Conservation (phyloP, 2,113 vertebrate species). For the Plestiodon gilberti region DNA sequence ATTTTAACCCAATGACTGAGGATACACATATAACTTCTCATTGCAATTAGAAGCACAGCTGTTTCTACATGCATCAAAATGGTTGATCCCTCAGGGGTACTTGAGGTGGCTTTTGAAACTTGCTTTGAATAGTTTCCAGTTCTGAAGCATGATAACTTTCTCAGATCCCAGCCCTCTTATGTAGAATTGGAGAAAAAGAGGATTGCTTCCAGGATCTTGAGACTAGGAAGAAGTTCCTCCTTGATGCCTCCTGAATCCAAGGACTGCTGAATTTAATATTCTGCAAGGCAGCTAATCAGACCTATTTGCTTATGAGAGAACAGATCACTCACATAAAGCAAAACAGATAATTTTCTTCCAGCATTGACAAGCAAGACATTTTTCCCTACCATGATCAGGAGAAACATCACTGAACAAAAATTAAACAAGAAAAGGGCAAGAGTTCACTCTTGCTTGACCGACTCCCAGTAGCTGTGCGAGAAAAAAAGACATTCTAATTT, state of each 20-base stretch:
- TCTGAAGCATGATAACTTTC: not conserved
- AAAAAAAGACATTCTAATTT: not conserved
- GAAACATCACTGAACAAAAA: not conserved
- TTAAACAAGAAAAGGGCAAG: not conserved
- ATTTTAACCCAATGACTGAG: not conserved
- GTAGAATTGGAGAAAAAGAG: not conserved
- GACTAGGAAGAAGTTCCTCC: not conserved
- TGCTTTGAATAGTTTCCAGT: not conserved
- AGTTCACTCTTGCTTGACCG: not conserved
- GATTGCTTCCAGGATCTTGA: not conserved
- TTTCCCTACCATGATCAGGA: too few relatives aligned
- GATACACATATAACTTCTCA: not conserved
- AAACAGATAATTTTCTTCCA: not conserved
- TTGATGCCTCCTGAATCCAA: not conserved
- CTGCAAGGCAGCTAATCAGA: not conserved
- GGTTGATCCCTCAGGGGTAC: not conserved
- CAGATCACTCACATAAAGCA: not conserved
- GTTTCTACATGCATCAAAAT: not conserved
- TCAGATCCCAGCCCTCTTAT: not conserved
- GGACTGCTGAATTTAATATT: not conserved
- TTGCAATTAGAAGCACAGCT: not conserved
- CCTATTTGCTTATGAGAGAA: not conserved
- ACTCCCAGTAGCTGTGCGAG: not conserved
- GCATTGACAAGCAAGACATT: not conserved
- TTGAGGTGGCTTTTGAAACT: not conserved